Base-by-base conservation (phyloP, 2,888 invertebrate genomes). In the Anthrax anthrax region DNA sequence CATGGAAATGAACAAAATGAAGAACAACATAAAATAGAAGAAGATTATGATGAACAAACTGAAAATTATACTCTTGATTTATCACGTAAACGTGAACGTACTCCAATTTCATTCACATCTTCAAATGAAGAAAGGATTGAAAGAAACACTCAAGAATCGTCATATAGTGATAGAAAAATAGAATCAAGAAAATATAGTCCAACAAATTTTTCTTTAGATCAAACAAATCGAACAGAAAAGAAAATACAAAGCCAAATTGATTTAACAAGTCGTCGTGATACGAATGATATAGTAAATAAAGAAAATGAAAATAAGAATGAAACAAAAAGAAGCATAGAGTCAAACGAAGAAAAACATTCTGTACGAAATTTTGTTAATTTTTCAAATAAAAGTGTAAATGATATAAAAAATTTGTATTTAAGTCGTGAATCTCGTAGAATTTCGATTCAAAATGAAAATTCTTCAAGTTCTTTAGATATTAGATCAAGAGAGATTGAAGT, bases 381-480 rank as follows among this genome's bases (percentile, higher is more conserved):
- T 58, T 85, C 86, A 41, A 81, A 83, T 64, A 84, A 84, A 46
- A 79, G 81, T 61, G 82, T 84, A 59, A 80, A 78, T 45, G 77
- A 70, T 50, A 56, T 69, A 5, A 23, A 23, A 23, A 8, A 23
- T 6, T 23, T 8, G 8, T 23, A 23, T 23, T 23, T 23, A 23
- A 9, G 9, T 32, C 12, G 12, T 12, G 12, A 12, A 32, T 12
- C 29, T 12, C 9, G 29, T 12, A 32, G 12, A 32, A 32, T 32
- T 9, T 32, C 29, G 3, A 8, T 12, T 12, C 9, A 32, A 12
- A 12, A 32, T 32, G 27, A 10, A 9, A 34, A 27, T n/a, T 70
- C 73, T 56, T 74, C 74, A 55, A 74, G 74, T 66, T 75, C 77
- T 52, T 73, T 75, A 50, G 69, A 72, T 57, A 18, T 5, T 37